Evolutionary conservation across 2,797 vertebrate species (phyloP).

Genomic region (Leptodactylus fallax): DNA sequence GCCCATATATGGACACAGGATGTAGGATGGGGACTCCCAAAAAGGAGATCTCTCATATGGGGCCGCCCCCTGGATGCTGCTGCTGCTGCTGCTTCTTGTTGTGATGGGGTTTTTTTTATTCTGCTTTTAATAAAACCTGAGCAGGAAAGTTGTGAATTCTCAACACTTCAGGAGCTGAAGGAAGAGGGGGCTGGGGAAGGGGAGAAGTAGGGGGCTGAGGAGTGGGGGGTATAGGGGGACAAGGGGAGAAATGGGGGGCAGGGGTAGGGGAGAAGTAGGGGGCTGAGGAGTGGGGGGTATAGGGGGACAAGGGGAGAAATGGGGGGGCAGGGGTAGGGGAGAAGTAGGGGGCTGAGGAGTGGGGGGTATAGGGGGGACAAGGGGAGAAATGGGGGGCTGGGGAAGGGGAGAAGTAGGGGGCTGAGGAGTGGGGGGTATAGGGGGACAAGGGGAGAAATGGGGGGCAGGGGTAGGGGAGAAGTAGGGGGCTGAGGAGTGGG

Average conservation of each 20-base stretch:
- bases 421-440: too few relatives aligned
- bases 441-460: too few relatives aligned
- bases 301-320: too few relatives aligned
- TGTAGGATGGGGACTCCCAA: constrained; percentile 91
- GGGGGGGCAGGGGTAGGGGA: background rate
- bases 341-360: background rate
- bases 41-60: constrained; percentile 82
- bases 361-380: too few relatives aligned
- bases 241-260: background rate
- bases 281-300: background rate
- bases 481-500: background rate
- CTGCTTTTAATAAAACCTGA: constrained; percentile 46
- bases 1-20: constrained; percentile 99
- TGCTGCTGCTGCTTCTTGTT: constrained; percentile 36
- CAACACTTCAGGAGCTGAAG: constrained; percentile 2
- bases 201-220: background rate
- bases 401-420: background rate
- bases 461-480: too few relatives aligned
- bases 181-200: background rate
- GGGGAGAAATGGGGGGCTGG: background rate
- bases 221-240: too few relatives aligned
- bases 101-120: background rate
- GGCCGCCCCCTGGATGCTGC: constrained; percentile 80
- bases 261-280: background rate
- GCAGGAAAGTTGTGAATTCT: constrained; percentile 41